Conservation (phyloP, 2,888 invertebrate genomes). For the Heliconius aoede region DNA sequence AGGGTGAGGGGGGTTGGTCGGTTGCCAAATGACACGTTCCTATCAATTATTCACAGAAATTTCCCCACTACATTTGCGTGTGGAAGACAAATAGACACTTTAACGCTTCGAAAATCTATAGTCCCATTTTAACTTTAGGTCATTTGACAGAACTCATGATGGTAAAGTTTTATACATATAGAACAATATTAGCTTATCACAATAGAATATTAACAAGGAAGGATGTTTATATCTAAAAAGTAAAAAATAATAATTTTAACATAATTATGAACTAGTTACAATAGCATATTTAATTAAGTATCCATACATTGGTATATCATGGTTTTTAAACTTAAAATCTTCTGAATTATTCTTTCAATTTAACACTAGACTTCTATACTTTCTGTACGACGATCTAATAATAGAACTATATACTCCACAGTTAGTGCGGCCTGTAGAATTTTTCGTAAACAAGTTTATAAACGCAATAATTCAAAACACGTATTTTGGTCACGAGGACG, state of each 20-base stretch:
- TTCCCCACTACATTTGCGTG: conserved; percentile 81
- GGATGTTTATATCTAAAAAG: neutral
- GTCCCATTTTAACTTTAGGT: neutral
- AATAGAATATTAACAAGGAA: neutral
- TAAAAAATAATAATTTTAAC: neutral
- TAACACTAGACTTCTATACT: neutral
- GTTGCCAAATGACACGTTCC: conserved; percentile 81
- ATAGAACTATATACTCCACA: neutral
- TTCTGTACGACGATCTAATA: neutral
- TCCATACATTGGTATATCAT: neutral
- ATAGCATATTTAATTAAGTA: too few species aligned
- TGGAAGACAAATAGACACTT: conserved; percentile 79
- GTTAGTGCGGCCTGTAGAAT: neutral
- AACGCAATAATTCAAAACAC: conserved; percentile 77
- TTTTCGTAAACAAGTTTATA: conserved; percentile 25
- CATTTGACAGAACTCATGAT: neutral
- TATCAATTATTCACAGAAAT: conserved; percentile 83
- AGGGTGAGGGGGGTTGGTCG: conserved; percentile 62
- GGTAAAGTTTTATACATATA: neutral
- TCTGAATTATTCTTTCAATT: neutral
- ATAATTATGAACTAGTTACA: neutral
- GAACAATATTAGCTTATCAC: neutral
- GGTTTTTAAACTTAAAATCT: neutral
- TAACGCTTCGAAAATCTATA: conserved; percentile 59
- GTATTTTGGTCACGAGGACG: conserved; percentile 81